phyloP scores from a whole-genome alignment of 2,888 invertebrate genomes.

The Sinhomidia bicolor region DNA sequence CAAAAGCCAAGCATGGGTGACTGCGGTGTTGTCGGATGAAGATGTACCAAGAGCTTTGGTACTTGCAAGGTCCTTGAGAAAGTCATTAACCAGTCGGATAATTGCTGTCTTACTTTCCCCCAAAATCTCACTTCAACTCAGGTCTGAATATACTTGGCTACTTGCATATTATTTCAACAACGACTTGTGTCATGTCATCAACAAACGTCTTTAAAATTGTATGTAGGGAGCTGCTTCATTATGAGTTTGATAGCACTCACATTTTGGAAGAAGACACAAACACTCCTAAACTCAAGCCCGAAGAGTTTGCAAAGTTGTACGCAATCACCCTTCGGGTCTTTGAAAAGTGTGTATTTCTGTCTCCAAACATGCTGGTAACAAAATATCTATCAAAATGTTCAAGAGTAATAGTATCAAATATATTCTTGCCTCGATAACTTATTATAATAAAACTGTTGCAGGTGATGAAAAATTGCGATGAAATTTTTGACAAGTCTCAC shows the following conservation, averaged over 20 bases:
- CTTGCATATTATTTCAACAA: too few species aligned
- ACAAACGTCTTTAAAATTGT: not conserved
- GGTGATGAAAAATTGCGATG: slow-evolving; percentile 51
- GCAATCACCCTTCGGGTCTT: slow-evolving; percentile 34
- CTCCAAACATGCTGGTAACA: slow-evolving; percentile 43
- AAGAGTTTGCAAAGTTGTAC: slow-evolving; percentile 57
- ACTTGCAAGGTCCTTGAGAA: slow-evolving; percentile 12
- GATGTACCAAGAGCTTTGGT: slow-evolving; percentile 44
- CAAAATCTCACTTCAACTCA: slow-evolving; percentile 27
- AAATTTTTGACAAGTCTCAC: slow-evolving; percentile 23
- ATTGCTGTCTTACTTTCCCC: slow-evolving; percentile 42
- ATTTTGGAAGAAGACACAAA: slow-evolving; percentile 55
- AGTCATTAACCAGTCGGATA: slow-evolving; percentile 20
- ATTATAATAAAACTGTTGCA: not conserved
- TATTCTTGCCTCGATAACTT: not conserved
- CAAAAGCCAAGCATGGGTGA: slow-evolving; percentile 48
- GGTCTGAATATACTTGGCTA: not conserved
- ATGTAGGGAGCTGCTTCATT: slow-evolving; percentile 12
- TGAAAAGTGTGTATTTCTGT: slow-evolving; percentile 47
- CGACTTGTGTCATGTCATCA: not conserved
- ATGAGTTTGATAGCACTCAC: slow-evolving; percentile 48
- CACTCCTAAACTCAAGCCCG: slow-evolving; percentile 6
- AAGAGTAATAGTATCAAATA: not conserved
- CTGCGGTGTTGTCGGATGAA: slow-evolving; percentile 19
- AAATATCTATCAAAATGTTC: not conserved